phyloP scores from a whole-genome alignment of 2,113 vertebrate species.

The Okapia johnstoni region DNA sequence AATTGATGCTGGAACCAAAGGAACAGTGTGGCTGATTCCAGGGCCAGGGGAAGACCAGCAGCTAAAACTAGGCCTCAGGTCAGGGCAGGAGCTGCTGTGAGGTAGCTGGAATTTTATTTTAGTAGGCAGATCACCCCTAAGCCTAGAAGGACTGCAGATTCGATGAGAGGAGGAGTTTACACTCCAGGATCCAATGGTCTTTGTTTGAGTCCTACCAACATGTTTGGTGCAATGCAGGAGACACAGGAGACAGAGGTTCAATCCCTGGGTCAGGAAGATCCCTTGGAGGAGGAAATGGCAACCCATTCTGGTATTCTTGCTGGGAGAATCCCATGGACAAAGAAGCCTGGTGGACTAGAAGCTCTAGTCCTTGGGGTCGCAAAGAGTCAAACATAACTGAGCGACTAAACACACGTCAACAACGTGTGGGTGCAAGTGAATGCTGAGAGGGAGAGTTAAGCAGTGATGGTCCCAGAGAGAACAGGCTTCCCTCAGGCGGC shows the following conservation, averaged over 20 bases:
- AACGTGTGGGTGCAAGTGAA: background rate
- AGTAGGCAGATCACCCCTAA: background rate
- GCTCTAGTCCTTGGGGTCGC: background rate
- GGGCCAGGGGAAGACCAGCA: background rate
- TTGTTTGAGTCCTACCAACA: background rate
- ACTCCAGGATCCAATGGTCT: background rate
- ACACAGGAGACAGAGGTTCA: background rate
- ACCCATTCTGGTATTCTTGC: background rate
- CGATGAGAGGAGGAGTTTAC: background rate
- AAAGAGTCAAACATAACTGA: background rate
- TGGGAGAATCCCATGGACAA: background rate
- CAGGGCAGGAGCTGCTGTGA: background rate
- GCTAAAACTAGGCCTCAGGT: background rate
- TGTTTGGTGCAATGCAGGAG: background rate
- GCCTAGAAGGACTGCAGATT: background rate
- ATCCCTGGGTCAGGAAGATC: background rate
- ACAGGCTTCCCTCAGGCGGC: background rate
- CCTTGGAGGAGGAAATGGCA: background rate
- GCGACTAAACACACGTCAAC: background rate
- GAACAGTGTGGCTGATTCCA: background rate
- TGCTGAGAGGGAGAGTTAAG: background rate
- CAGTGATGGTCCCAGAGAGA: background rate
- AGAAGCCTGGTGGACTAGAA: background rate
- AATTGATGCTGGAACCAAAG: background rate
- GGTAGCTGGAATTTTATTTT: background rate